These are phyloP conservation scores for Peromyscus eremicus DNA, from an alignment of 2,797 vertebrate species.

Conservation along the genomic window DNA sequence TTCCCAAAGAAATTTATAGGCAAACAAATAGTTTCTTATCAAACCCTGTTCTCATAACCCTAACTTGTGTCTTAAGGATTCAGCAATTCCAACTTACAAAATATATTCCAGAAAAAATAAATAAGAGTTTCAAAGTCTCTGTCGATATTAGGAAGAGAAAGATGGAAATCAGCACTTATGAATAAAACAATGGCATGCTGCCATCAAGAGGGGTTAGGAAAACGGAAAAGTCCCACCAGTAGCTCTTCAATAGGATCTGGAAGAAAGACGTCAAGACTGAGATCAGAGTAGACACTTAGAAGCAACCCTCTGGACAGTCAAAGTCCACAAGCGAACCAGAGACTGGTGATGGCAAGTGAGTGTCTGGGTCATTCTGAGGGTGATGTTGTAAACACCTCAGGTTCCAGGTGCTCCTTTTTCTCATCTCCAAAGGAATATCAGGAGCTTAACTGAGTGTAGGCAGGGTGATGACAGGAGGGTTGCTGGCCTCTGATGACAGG, in stretches of 20 bases:
- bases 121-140: slow-evolving; percentile 26
- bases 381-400: neutral
- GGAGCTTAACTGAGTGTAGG: neutral
- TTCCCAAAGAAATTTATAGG: slow-evolving; percentile 22
- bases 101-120: slow-evolving; percentile 10
- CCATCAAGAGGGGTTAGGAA: neutral
- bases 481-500: neutral
- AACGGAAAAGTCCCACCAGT: neutral
- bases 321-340: neutral
- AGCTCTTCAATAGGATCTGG: neutral
- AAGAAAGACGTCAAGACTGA: neutral
- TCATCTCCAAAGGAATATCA: neutral
- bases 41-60: neutral
- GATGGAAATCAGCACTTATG: slow-evolving; percentile 1
- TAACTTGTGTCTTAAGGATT: neutral
- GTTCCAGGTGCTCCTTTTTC: neutral
- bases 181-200: neutral
- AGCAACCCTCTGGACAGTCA: neutral
- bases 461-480: neutral
- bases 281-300: neutral
- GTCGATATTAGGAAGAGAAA: neutral
- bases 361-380: neutral
- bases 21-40: slow-evolving; percentile 18
- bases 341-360: neutral
- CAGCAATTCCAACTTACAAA: slow-evolving; percentile 24